Percentiles rank a stretch among this genome's conserved stretches.
Conservation (phyloP, 2,113 vertebrate genomes). For the Oenanthe melanoleuca region DNA sequence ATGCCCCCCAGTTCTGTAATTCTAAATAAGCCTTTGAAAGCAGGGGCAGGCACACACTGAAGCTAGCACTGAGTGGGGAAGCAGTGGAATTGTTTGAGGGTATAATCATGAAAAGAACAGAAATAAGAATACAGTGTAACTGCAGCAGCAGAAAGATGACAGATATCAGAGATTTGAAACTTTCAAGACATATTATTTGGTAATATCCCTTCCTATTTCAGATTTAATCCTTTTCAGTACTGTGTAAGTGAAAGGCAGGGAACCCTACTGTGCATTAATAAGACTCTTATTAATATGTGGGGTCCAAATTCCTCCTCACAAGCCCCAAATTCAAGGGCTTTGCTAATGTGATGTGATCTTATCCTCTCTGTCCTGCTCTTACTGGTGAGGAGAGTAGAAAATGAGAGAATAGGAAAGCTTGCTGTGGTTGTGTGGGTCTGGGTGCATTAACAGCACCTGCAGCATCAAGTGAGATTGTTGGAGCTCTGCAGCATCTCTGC, state of each 20-base stretch:
- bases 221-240: background rate
- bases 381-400: background rate
- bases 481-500: background rate
- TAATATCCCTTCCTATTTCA: background rate
- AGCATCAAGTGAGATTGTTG: background rate
- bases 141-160: background rate
- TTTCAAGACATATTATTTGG: background rate
- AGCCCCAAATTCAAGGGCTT: background rate
- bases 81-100: background rate
- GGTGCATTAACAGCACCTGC: background rate
- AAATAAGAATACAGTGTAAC: background rate
- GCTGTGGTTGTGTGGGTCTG: background rate
- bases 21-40: background rate
- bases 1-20: background rate
- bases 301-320: background rate
- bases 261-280: background rate
- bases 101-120: background rate
- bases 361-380: background rate
- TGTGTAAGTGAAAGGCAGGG: background rate
- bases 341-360: rapidly evolving
- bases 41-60: background rate
- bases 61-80: background rate
- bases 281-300: background rate
- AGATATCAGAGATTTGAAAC: background rate
- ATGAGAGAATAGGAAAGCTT: background rate